Evolutionary conservation across 1,140 invertebrate species (phyloP).

Genomic region (Daktulosphaira vitifoliae): DNA sequence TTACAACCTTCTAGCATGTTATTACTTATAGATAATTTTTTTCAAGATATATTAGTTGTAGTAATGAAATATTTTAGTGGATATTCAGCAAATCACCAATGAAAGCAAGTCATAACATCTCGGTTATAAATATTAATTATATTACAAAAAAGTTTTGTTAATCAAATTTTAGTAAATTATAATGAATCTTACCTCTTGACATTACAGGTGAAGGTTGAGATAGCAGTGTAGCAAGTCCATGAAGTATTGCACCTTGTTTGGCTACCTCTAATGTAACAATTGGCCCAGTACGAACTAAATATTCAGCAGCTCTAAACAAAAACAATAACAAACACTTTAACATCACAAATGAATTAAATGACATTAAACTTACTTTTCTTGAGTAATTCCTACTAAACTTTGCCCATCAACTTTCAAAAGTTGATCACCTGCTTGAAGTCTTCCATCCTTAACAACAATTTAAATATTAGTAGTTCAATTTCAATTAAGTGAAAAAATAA

Average conservation of each 20-base stretch:
- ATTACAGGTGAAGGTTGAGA: constrained; percentile 82
- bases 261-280: constrained; percentile 91
- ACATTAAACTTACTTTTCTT: constrained; percentile 63
- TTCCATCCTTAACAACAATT: constrained; percentile 59
- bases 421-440: constrained; percentile 94
- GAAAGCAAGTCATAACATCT: constrained; percentile 8
- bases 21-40: too few relatives aligned
- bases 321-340: too few relatives aligned
- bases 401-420: constrained; percentile 93
- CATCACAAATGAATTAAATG: constrained; percentile 14
- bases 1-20: too few relatives aligned
- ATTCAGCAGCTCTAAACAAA: constrained; percentile 79
- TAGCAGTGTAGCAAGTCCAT: constrained; percentile 86
- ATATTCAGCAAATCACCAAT: constrained; percentile 18
- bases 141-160: background rate
- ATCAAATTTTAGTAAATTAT: background rate
- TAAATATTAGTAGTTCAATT: constrained; percentile 1
- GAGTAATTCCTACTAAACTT: constrained; percentile 90
- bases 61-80: background rate
- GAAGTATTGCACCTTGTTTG: constrained; percentile 93
- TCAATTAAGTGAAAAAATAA: background rate
- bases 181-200: constrained; percentile 55
- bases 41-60: background rate
- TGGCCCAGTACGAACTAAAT: constrained; percentile 86
- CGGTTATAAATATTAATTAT: background rate